A percentile compares a stretch with the other conserved stretches of the same genome.
Conservation (phyloP, 1,140 invertebrate genomes). For the Scaptomyza montana region DNA sequence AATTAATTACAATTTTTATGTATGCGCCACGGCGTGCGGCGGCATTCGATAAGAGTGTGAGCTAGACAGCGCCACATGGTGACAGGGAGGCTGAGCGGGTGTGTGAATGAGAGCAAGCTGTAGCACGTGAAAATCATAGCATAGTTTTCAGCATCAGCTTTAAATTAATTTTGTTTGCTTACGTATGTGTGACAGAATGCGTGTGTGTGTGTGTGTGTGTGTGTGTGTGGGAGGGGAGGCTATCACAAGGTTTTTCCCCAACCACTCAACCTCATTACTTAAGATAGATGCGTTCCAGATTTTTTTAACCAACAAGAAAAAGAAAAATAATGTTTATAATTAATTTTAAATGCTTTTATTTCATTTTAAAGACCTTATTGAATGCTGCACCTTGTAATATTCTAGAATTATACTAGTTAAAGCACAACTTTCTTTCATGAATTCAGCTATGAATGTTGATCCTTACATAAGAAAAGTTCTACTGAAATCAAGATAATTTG, state of each 20-base stretch:
- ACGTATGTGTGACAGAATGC: background rate
- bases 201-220: conserved; percentile 15
- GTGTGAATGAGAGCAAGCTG: conserved; percentile 5
- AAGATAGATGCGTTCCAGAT: too few species aligned
- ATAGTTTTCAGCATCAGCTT: conserved; percentile 58
- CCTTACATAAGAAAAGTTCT: too few species aligned
- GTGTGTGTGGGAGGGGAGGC: background rate
- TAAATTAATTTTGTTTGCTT: conserved; percentile 63
- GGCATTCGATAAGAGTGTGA: conserved; percentile 32
- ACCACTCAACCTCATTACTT: background rate
- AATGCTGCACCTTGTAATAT: too few species aligned
- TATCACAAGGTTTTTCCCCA: conserved; percentile 34
- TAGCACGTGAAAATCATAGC: conserved; percentile 45
- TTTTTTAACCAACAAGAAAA: too few species aligned
- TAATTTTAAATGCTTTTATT: too few species aligned
- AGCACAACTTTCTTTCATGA: too few species aligned
- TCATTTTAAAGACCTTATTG: too few species aligned
- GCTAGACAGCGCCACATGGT: background rate
- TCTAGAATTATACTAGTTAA: too few species aligned
- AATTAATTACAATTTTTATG: conserved; percentile 55
- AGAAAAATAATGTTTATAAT: too few species aligned
- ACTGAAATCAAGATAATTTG: too few species aligned
- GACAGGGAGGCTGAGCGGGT: background rate
- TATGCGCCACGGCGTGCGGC: conserved; percentile 36
- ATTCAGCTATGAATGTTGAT: too few species aligned